Conservation (phyloP, 2,113 vertebrate species). For the Drymodes brunneopygia region DNA sequence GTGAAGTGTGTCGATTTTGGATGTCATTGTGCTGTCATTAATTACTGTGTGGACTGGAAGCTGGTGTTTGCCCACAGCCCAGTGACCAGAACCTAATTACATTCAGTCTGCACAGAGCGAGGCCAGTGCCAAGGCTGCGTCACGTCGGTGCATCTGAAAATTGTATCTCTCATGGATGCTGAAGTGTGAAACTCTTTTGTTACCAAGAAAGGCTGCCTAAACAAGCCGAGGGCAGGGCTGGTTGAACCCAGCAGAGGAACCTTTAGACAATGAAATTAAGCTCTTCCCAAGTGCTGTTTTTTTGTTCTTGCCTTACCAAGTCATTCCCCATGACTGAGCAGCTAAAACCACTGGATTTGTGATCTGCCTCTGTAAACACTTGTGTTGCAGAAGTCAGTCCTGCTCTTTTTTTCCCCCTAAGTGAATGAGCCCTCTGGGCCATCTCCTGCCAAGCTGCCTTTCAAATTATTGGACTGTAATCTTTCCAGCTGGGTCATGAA, state of each 20-base stretch:
- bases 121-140: neutral
- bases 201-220: slow-evolving; percentile 34
- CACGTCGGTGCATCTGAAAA: neutral
- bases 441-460: neutral
- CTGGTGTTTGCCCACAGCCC: slow-evolving; percentile 15
- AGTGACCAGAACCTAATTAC: slow-evolving; percentile 10
- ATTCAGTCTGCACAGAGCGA: neutral
- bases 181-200: slow-evolving; percentile 34
- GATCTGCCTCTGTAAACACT: slow-evolving; percentile 31
- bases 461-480: neutral
- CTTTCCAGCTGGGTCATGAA: neutral
- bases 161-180: slow-evolving; percentile 8
- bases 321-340: slow-evolving; percentile 33
- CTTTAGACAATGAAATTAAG: slow-evolving; percentile 45
- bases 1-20: neutral
- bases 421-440: neutral
- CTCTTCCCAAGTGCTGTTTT: slow-evolving; percentile 38
- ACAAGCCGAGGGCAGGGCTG: neutral
- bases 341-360: slow-evolving; percentile 37
- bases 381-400: neutral
- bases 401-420: neutral
- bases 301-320: slow-evolving; percentile 33
- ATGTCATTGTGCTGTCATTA: neutral
- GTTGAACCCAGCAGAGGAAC: neutral
- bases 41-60: neutral